Conservation (phyloP, 2,113 vertebrate genomes). For the Tretioscincus oriximinensis region DNA sequence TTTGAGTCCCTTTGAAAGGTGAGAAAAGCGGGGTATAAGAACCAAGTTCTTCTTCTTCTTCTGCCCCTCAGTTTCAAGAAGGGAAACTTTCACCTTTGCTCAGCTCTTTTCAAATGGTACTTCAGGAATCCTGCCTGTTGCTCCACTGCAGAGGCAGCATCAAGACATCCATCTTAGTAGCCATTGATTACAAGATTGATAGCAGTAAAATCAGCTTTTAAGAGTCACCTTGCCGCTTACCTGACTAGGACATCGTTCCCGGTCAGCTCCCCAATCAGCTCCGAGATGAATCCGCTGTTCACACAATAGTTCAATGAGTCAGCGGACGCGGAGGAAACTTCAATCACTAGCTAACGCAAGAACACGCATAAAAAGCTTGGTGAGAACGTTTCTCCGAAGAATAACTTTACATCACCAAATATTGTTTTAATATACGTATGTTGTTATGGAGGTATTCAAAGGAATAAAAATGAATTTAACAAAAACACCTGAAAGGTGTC, state of each 20-base stretch:
- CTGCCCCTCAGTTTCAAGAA: no score
- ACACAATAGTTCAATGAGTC: conserved; percentile 87
- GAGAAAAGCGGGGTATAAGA: no score
- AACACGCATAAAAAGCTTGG: background rate
- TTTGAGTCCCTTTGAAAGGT: no score
- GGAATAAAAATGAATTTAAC: background rate
- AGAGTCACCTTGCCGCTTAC: conserved; percentile 64
- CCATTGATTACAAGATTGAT: background rate
- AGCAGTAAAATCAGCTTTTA: background rate
- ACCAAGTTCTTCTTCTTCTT: no score
- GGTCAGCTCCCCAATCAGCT: conserved; percentile 87
- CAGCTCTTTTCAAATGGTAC: no score
- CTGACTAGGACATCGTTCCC: conserved; percentile 92
- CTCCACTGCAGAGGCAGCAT: no score
- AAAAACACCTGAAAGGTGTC: no score
- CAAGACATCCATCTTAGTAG: no score
- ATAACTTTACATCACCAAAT: background rate
- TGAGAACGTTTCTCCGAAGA: background rate
- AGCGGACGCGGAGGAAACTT: conserved; percentile 82
- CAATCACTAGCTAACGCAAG: conserved; percentile 82
- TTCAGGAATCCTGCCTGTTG: no score
- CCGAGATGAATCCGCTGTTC: conserved; percentile 80
- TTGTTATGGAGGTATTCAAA: background rate
- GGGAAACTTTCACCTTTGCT: no score
- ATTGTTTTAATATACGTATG: no score